These are phyloP conservation scores for Brachionus manjavacas DNA, from an alignment of 1,140 invertebrate species.

Conservation along the genomic window DNA sequence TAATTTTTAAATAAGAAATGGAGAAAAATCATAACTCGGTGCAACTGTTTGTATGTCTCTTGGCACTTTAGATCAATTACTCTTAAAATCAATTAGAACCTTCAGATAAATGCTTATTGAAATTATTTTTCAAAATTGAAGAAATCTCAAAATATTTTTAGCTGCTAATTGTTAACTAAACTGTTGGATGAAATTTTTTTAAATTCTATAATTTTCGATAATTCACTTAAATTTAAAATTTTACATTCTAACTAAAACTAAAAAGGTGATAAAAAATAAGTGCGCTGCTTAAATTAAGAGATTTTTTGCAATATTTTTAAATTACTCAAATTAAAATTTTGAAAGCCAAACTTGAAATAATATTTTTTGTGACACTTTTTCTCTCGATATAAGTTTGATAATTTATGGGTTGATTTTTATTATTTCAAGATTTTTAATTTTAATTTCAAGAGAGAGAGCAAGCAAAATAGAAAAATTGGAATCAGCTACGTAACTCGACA, in stretches of 20 bases:
- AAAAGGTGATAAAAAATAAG: background rate
- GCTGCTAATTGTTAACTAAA: too few relatives aligned
- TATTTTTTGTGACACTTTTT: conserved; percentile 24
- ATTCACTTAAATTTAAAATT: background rate
- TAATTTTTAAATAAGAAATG: too few relatives aligned
- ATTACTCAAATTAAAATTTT: conserved; percentile 10
- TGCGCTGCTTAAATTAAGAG: background rate
- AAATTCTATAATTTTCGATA: background rate
- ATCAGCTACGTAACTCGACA: background rate
- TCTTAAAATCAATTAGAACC: too few relatives aligned
- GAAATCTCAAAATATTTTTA: too few relatives aligned
- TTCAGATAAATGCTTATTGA: too few relatives aligned
- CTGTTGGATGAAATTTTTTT: too few relatives aligned
- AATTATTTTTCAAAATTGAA: too few relatives aligned
- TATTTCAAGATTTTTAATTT: conserved; percentile 32
- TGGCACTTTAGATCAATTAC: too few relatives aligned
- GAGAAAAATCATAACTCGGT: too few relatives aligned
- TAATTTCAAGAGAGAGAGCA: background rate
- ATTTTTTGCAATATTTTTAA: background rate
- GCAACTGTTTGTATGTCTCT: too few relatives aligned
- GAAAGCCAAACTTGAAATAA: conserved; percentile 29
- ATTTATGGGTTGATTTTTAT: conserved; percentile 38
- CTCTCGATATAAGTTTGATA: conserved; percentile 31
- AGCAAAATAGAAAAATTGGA: background rate
- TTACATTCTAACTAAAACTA: background rate